Conservation (phyloP, 2,113 vertebrate genomes). For the Leucosticte australis region DNA sequence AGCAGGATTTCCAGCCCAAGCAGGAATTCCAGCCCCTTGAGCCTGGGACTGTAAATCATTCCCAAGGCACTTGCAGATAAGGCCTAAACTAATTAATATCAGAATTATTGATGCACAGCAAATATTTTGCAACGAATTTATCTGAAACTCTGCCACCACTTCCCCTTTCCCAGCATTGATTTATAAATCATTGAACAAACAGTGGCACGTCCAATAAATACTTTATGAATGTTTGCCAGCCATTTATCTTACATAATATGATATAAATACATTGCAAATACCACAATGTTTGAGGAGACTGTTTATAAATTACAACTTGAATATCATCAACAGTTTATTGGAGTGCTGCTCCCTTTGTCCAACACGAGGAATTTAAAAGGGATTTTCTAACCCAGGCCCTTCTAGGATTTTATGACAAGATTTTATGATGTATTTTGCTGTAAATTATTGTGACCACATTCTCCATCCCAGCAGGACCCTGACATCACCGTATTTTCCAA, state of each 20-base stretch:
- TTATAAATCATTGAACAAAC: conserved; percentile 67
- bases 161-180: conserved; percentile 14
- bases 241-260: conserved; percentile 61
- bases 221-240: conserved; percentile 70
- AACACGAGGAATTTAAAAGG: not conserved
- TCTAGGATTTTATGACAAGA: not conserved
- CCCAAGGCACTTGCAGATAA: conserved; percentile 39
- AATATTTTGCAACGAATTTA: conserved; percentile 68
- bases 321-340: not conserved
- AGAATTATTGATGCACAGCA: conserved; percentile 57
- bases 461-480: not conserved
- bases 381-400: not conserved
- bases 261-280: conserved; percentile 60
- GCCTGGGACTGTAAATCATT: not conserved
- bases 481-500: not conserved
- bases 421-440: not conserved
- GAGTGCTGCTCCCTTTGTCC: not conserved
- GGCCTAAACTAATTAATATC: conserved; percentile 67
- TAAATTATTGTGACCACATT: not conserved
- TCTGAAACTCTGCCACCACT: conserved; percentile 47
- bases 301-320: conserved; percentile 23
- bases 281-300: not conserved
- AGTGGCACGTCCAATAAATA: conserved; percentile 51
- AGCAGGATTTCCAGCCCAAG: not conserved
- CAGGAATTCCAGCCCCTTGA: not conserved